Evolutionary conservation across 1,140 invertebrate species (phyloP).

Genomic region (Pantala flavescens): DNA sequence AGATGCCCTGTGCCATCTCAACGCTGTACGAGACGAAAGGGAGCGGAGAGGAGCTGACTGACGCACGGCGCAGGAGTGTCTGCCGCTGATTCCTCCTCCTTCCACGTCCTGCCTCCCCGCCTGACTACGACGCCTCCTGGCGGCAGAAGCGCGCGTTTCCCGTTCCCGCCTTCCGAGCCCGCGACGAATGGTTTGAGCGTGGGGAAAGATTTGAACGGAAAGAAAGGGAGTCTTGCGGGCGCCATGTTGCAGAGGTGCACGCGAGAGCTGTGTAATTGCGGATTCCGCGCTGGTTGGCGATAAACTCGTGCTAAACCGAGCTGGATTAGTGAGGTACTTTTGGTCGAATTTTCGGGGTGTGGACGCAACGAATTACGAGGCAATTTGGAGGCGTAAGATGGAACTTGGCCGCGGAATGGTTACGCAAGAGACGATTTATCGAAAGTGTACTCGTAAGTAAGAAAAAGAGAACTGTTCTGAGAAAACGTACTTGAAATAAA

Average conservation of each 20-base stretch:
- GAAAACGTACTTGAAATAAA: no score
- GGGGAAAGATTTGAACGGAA: not conserved
- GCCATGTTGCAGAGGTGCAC: not conserved
- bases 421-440: no score
- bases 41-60: not conserved
- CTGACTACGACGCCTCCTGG: not conserved
- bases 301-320: not conserved
- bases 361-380: no score
- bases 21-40: no score
- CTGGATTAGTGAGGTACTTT: not conserved
- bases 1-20: no score
- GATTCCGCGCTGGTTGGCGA: not conserved
- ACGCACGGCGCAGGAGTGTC: not conserved
- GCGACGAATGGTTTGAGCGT: not conserved
- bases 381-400: no score
- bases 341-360: no score
- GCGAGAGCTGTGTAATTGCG: not conserved
- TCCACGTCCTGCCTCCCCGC: not conserved
- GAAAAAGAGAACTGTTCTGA: no score
- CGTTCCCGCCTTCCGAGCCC: not conserved
- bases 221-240: not conserved
- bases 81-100: not conserved
- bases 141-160: not conserved
- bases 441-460: no score
- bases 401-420: no score